Evolutionary conservation across 2,888 invertebrate genomes (phyloP).

Genomic region (Parnassius orleans): DNA sequence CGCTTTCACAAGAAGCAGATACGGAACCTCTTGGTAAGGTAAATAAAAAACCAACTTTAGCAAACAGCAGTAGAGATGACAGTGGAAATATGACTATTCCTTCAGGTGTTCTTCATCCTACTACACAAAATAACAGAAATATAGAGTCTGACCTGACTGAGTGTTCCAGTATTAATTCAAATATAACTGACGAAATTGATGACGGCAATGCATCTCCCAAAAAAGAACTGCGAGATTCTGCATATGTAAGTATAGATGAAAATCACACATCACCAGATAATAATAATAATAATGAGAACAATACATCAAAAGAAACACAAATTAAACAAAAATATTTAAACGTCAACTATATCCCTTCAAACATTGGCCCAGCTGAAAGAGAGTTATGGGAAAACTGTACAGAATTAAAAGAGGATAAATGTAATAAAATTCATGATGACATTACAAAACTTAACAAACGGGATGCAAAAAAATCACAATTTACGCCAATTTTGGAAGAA

Average conservation of each 20-base stretch:
- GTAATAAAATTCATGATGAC: conserved; percentile 46
- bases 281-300: conserved; percentile 67
- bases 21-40: conserved; percentile 51
- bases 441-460: conserved; percentile 43
- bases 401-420: conserved; percentile 47
- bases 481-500: conserved; percentile 73
- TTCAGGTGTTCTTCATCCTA: no score
- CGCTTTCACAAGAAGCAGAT: conserved; percentile 58
- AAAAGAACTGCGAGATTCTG: conserved; percentile 77
- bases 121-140: conserved; percentile 7
- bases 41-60: conserved; percentile 27
- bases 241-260: conserved; percentile 79
- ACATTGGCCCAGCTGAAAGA: conserved; percentile 73
- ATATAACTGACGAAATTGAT: conserved; percentile 30
- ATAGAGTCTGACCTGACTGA: no score
- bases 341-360: conserved; percentile 42
- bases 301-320: conserved; percentile 34
- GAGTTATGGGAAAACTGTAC: conserved; percentile 67
- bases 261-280: conserved; percentile 67
- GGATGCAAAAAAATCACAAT: conserved; percentile 56
- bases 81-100: no score
- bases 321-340: conserved; percentile 51
- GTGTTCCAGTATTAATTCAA: conserved; percentile 28
- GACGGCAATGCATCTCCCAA: conserved; percentile 51
- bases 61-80: no score